Percentiles rank a stretch among this genome's conserved stretches.
These are phyloP conservation scores for Galerucella calmariensis DNA, from an alignment of 2,888 invertebrate species.

Conservation along the genomic window DNA sequence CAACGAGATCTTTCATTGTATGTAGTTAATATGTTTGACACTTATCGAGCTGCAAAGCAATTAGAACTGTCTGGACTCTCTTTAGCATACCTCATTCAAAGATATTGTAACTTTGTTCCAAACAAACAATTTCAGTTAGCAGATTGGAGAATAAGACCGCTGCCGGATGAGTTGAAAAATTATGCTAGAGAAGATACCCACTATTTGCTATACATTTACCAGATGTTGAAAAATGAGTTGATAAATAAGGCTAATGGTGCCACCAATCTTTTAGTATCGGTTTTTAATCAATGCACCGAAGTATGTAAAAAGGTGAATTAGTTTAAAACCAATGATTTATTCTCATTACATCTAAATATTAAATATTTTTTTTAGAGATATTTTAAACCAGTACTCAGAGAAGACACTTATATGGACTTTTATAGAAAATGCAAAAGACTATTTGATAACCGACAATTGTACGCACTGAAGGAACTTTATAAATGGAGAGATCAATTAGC, in stretches of 20 bases:
- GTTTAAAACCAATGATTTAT: background rate
- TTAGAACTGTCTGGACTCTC: constrained; percentile 79
- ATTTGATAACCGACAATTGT: constrained; percentile 87
- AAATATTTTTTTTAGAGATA: constrained; percentile 72
- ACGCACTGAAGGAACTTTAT: constrained; percentile 83
- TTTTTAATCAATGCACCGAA: constrained; percentile 79
- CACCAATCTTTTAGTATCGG: constrained; percentile 74
- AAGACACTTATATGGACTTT: constrained; percentile 79
- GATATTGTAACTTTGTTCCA: constrained; percentile 81
- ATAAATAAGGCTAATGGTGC: constrained; percentile 71
- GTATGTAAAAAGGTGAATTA: constrained; percentile 74
- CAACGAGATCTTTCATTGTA: constrained; percentile 96
- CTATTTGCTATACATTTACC: constrained; percentile 90
- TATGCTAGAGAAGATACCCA: constrained; percentile 97
- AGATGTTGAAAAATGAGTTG: constrained; percentile 80
- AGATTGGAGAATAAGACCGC: constrained; percentile 93
- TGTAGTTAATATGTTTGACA: constrained; percentile 97
- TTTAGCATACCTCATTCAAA: constrained; percentile 80
- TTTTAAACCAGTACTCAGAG: constrained; percentile 77
- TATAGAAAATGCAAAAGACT: constrained; percentile 81
- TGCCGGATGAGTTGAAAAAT: constrained; percentile 80
- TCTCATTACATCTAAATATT: background rate
- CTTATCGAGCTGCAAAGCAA: constrained; percentile 85
- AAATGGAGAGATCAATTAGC: constrained; percentile 90
- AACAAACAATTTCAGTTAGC: constrained; percentile 95